A percentile compares a stretch with the other conserved stretches of the same genome.
Conservation (phyloP, 2,113 vertebrate genomes). For the Sylvicapra grimmia region DNA sequence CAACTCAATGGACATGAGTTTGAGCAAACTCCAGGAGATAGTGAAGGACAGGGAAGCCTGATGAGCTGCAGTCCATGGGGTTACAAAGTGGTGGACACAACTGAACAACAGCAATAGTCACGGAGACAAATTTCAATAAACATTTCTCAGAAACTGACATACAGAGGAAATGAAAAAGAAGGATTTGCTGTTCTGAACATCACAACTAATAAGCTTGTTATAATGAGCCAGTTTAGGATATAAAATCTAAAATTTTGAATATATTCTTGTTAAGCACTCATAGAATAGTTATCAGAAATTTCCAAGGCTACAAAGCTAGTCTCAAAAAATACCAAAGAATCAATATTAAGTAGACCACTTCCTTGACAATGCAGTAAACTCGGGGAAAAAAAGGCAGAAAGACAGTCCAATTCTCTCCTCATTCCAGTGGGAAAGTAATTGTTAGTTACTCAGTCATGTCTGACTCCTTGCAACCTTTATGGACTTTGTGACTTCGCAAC, state of each 20-base stretch:
- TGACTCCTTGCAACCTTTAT: background rate
- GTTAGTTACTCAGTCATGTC: background rate
- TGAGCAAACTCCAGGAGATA: background rate
- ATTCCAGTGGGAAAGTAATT: background rate
- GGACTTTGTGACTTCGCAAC: fast-evolving
- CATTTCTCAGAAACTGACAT: background rate
- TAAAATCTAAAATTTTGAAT: background rate
- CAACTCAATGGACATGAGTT: background rate
- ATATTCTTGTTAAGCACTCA: background rate
- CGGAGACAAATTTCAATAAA: background rate
- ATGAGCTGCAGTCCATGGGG: background rate
- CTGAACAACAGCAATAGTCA: background rate
- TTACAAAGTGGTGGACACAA: background rate
- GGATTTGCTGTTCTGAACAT: background rate
- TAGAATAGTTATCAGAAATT: conserved; percentile 14
- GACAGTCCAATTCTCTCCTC: background rate
- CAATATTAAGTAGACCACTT: background rate
- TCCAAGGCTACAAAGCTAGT: background rate
- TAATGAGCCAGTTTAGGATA: background rate
- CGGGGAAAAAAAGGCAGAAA: background rate
- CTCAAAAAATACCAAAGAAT: background rate
- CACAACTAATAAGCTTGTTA: background rate
- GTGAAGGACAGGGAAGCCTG: background rate
- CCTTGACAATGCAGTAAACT: background rate
- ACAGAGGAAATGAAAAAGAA: background rate